These are phyloP conservation scores for Eupithecia exiguata DNA, from an alignment of 2,888 invertebrate species.

Conservation along the genomic window DNA sequence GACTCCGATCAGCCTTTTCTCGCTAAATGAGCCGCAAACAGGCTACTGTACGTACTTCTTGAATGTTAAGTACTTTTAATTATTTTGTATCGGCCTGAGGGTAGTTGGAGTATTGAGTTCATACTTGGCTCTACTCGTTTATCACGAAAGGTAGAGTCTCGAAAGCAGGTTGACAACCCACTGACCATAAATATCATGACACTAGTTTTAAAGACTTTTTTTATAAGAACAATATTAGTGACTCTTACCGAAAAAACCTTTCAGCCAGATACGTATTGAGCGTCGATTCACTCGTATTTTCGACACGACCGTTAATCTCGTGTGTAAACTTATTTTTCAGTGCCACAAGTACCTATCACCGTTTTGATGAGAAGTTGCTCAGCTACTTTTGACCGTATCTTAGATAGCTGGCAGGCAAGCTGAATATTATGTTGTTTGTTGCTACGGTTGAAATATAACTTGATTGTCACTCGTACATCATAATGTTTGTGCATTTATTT, in stretches of 20 bases:
- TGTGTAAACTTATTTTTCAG: not conserved
- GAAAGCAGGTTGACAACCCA: slow-evolving; percentile 11
- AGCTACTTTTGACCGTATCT: slow-evolving; percentile 14
- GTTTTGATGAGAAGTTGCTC: not conserved
- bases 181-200: not conserved
- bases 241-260: not conserved
- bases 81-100: slow-evolving; percentile 75
- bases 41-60: slow-evolving; percentile 75
- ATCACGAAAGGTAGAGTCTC: slow-evolving; percentile 53
- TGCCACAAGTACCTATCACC: not conserved
- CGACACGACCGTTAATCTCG: not conserved
- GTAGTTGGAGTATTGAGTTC: slow-evolving; percentile 54
- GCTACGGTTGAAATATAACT: slow-evolving; percentile 25
- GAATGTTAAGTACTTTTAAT: slow-evolving; percentile 83
- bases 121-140: slow-evolving; percentile 64
- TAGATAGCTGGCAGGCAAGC: slow-evolving; percentile 6
- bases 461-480: slow-evolving; percentile 34
- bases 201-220: not conserved
- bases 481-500: slow-evolving; percentile 22
- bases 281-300: not conserved
- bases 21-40: slow-evolving; percentile 73
- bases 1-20: slow-evolving; percentile 33
- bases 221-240: not conserved
- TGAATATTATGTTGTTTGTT: slow-evolving; percentile 23
- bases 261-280: not conserved